phyloP scores from a whole-genome alignment of 2,113 vertebrate genomes.

The Toxotes chatareus region DNA sequence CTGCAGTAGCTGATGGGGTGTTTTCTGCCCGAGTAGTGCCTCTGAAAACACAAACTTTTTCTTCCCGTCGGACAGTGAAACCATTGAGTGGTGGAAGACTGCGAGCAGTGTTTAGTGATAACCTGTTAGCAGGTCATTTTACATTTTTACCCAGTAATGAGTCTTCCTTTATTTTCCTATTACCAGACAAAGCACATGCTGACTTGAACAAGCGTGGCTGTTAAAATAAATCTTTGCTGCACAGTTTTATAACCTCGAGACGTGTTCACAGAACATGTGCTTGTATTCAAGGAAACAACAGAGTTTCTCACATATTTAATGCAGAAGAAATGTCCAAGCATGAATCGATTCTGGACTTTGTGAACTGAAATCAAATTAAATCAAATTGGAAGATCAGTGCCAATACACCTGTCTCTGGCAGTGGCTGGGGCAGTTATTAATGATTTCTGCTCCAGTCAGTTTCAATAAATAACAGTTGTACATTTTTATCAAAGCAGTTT shows the following conservation, averaged over 20 bases:
- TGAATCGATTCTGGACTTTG: too few species aligned
- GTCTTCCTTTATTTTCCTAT: not conserved
- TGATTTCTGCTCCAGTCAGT: not conserved
- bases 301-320: not conserved
- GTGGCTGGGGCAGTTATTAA: not conserved
- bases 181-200: not conserved
- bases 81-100: slow-evolving; percentile 71
- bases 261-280: not conserved
- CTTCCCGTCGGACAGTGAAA: slow-evolving; percentile 37
- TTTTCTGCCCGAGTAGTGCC: slow-evolving; percentile 49
- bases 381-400: not conserved
- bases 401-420: not conserved
- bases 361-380: too few species aligned
- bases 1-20: slow-evolving; percentile 73
- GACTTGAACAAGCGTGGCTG: not conserved
- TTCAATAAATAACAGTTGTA: not conserved
- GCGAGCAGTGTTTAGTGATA: slow-evolving; percentile 40
- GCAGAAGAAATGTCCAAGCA: not conserved
- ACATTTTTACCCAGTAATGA: not conserved
- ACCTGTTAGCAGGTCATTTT: slow-evolving; percentile 33
- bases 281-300: not conserved
- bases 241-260: not conserved
- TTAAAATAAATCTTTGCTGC: not conserved
- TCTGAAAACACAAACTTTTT: slow-evolving; percentile 48
- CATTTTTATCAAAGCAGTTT: not conserved